phyloP scores from a whole-genome alignment of 2,113 vertebrate species.

The Megaptera novaeangliae region DNA sequence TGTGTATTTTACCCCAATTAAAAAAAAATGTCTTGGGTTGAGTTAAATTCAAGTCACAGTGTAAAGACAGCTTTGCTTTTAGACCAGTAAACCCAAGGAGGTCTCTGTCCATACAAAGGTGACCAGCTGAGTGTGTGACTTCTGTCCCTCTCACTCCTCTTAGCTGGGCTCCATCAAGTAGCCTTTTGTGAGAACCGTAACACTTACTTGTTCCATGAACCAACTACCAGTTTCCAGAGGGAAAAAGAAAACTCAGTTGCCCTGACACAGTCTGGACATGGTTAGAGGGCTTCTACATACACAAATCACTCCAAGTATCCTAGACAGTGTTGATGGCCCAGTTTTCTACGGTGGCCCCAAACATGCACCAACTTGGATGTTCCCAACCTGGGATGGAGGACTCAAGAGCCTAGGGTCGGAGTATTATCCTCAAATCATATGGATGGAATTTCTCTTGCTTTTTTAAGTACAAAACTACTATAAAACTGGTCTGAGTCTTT shows the following conservation, averaged over 20 bases:
- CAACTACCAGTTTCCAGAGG: background rate
- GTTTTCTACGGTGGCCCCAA: background rate
- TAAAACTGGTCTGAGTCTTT: background rate
- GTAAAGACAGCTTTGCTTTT: background rate
- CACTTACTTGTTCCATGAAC: no score
- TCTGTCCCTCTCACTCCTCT: no score
- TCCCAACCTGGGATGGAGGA: background rate
- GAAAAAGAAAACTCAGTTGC: background rate
- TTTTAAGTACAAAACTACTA: background rate
- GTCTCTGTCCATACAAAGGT: accelerated
- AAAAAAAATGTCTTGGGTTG: background rate
- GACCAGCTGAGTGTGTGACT: accelerated
- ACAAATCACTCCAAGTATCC: accelerated
- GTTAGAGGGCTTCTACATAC: accelerated
- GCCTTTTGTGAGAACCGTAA: background rate
- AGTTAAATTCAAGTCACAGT: background rate
- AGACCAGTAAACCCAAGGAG: background rate
- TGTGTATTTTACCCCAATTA: background rate
- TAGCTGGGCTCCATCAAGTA: background rate
- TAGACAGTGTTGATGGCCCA: accelerated
- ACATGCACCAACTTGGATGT: no score
- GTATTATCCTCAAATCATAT: accelerated
- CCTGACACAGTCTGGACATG: background rate
- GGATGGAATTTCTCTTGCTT: background rate
- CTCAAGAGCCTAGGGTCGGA: background rate